Evolutionary conservation across 2,888 invertebrate species (phyloP).

Genomic region (Amphipyra berbera): DNA sequence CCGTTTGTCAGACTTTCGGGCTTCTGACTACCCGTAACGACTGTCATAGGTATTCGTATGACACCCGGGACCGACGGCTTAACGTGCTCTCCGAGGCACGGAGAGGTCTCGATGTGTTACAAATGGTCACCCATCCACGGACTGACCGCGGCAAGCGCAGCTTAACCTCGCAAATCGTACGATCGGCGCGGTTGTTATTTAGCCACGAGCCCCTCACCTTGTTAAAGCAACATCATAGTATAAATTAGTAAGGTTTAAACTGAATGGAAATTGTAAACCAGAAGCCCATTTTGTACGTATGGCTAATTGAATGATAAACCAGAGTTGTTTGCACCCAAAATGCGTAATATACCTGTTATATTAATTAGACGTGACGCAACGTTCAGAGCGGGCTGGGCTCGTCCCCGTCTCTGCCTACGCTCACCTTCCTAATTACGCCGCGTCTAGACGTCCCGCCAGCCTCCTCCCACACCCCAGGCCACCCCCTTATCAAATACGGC

Average conservation of each 20-base stretch:
- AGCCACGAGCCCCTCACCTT: no score
- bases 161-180: no score
- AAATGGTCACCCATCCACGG: no score
- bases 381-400: conserved; percentile 59
- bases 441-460: conserved; percentile 86
- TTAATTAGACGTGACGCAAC: conserved; percentile 78
- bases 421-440: conserved; percentile 87
- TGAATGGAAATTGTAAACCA: conserved; percentile 1
- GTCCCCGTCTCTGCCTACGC: conserved; percentile 75
- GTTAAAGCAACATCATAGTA: background rate
- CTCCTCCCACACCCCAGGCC: conserved; percentile 67
- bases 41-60: no score
- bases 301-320: conserved; percentile 6
- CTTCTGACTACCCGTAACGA: no score
- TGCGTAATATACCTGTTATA: conserved; percentile 67
- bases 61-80: no score
- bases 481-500: conserved; percentile 73
- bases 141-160: no score
- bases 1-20: no score
- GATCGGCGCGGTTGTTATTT: no score
- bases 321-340: conserved; percentile 33
- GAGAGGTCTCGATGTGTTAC: no score
- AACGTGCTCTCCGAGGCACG: no score
- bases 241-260: background rate
- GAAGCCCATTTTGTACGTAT: background rate